Evolutionary conservation across 1,140 invertebrate genomes (phyloP), one percentile per base, ranked within the genome.

Genomic region (Rhagoletis pomonella): DNA sequence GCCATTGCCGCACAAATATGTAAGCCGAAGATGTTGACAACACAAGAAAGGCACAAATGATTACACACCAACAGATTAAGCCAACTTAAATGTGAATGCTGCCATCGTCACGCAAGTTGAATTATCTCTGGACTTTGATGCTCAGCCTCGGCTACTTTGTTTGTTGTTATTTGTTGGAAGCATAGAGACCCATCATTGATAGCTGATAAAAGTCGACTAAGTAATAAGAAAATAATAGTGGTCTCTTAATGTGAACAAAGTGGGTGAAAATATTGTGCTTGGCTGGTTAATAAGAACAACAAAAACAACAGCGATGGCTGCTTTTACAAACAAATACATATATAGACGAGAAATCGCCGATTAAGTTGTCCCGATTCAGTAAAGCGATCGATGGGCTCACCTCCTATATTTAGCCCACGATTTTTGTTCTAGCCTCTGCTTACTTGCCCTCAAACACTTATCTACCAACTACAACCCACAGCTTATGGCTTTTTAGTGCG

Each of bases 11-110:
- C 50, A n/a, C 73, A 81, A 81, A 81, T 81, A 0, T 29, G 29
- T 29, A 86, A 86, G 29, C 85, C 85, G 10, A 42, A 64, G 58
- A 65, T 65, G 59, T 86, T 86, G 85, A 86, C 85, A 86, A 86
- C 85, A 64, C 44, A 86, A 39, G 85, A 86, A 86, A 86, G 17
- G 85, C 85, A 85, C 19, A 86, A 86, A 86, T 5, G 59, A 60
- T 44, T 86, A 60, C 29, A 42, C 59, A 60, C 55, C 44, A 59
- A 62, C 50, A 17, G 50, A 55, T 85, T 60, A 85, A 44, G 84
- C 19, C 84, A 59, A 42, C 9, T 60, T 85, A 73, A 73, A 73
- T 62, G 6, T 62, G 60, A 7, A 39, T 77, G 47, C 39, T 14
- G 6, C 10, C 12, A 9, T 29, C 29, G 29, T 29, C 39, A 77